These are phyloP conservation scores for Chascanopsetta lugubris DNA, from an alignment of 2,113 vertebrate genomes.

Conservation along the genomic window DNA sequence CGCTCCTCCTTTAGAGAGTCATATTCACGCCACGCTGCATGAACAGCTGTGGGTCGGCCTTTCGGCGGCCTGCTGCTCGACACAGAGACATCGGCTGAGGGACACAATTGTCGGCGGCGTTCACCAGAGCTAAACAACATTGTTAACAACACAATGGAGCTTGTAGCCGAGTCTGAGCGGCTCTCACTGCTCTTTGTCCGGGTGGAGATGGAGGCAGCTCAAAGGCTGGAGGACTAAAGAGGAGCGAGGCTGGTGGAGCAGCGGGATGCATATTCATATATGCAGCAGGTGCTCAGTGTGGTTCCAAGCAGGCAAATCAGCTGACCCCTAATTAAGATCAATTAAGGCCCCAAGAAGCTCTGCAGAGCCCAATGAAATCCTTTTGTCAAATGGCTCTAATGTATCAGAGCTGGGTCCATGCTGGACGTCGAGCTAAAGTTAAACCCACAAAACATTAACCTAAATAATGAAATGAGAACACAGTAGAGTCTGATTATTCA, in stretches of 20 bases:
- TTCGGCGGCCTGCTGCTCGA: constrained; percentile 55
- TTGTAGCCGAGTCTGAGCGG: constrained; percentile 39
- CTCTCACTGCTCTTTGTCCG: constrained; percentile 72
- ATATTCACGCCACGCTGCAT: constrained; percentile 8
- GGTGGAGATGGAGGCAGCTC: constrained; percentile 47
- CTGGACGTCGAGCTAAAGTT: too few relatives aligned
- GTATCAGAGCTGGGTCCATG: too few relatives aligned
- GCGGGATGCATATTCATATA: constrained; percentile 82
- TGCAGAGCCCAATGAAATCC: constrained; percentile 37
- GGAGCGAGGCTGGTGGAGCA: constrained; percentile 11
- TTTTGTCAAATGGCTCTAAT: too few relatives aligned
- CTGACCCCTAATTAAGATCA: constrained; percentile 76
- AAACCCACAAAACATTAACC: too few relatives aligned
- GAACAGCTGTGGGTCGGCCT: constrained; percentile 60
- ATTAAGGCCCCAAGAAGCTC: constrained; percentile 65
- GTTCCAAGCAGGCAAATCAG: constrained; percentile 64
- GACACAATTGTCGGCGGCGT: constrained; percentile 55
- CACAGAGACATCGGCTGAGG: constrained; percentile 50
- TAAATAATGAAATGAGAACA: too few relatives aligned
- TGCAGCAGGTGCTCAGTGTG: constrained; percentile 74
- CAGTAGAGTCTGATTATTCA: too few relatives aligned
- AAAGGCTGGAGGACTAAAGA: constrained; percentile 53
- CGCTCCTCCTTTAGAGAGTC: constrained; percentile 25
- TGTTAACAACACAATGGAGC: constrained; percentile 69
- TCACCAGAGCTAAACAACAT: constrained; percentile 58